Conservation (phyloP, 2,113 vertebrate species). For the Piprites chloris region DNA sequence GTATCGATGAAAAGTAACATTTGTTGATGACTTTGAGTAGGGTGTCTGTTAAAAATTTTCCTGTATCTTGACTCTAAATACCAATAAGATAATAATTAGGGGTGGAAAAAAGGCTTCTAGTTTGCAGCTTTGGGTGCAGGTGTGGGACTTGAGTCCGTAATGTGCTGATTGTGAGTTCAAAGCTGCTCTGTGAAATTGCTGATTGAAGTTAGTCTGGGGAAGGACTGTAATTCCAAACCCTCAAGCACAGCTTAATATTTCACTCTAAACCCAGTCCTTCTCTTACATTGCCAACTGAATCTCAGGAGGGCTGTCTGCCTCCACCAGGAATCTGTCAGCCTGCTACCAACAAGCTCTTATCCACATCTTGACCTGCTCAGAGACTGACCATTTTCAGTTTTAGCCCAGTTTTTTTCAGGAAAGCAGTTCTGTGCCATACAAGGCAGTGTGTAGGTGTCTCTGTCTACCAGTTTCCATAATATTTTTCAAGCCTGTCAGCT, state of each 20-base stretch:
- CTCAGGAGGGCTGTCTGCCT: not conserved
- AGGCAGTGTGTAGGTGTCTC: not conserved
- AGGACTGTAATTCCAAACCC: not conserved
- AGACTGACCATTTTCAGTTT: not conserved
- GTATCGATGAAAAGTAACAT: not conserved
- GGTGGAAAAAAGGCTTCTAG: not conserved
- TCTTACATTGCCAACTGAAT: not conserved
- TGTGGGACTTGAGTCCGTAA: not conserved
- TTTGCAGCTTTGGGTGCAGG: not conserved
- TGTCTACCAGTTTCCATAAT: slow-evolving; percentile 1
- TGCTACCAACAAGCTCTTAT: not conserved
- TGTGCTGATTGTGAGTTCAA: accelerated
- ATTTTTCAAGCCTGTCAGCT: not conserved
- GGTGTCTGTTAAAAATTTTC: not conserved
- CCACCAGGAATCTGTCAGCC: not conserved
- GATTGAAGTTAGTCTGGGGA: not conserved
- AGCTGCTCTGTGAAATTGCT: not conserved
- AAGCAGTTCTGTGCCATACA: not conserved
- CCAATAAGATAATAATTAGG: not conserved
- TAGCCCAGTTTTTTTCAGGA: not conserved
- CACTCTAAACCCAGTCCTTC: not conserved
- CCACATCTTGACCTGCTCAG: not conserved
- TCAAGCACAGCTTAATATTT: accelerated
- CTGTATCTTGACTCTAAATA: not conserved
- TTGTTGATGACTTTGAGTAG: not conserved